Base-by-base conservation (phyloP, 2,113 vertebrate species). In the Cephalopholis sonnerati region DNA sequence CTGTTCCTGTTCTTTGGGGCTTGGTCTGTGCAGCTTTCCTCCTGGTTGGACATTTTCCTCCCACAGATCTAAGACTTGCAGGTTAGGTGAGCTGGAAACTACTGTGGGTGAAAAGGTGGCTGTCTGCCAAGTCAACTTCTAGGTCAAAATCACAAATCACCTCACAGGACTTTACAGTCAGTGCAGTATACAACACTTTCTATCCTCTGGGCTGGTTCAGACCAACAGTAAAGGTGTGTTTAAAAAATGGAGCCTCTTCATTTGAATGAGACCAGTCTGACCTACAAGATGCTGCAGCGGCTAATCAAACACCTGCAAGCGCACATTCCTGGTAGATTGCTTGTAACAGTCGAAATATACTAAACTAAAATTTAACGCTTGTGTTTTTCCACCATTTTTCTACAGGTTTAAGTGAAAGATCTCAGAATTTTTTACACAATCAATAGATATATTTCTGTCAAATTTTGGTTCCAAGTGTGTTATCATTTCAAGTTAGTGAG, bases 131-230 rank as follows among this genome's bases (percentile, higher is more conserved):
- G 24, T 68, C 25, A 22, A 8, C 41, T 41, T 53, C 61, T 17
- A 46, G 22, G 22, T 24, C 25, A 66, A 78, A 66, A 83, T 66
- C 61, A 77, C 29, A 64, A 46, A 16, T 20, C 18, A 57, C 39
- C 57, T 41, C n/a, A 51, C 22, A 79, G 46, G 29, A 10, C 55
- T 12, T 39, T 22, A 62, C 9, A 62, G 10, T 62, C 32, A 13
- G 20, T n/a, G 18, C 20, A 63, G 36, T 3, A 61, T 41, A 41
- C 61, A 63, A 63, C 36, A n/a, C 4, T 11, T 11, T 63, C 10
- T 41, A 6, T 41, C 36, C 32, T 22, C 17, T 6, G 18, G 32
- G 4, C 9, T 3, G 10, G 3, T 20, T 68, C 55, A 69, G 17
- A 78, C 17, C 11, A 4, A 61, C 25, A 16, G 65, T 8, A 17